Evolutionary conservation across 2,113 vertebrate species (phyloP).

Genomic region (Symphodus melops): DNA sequence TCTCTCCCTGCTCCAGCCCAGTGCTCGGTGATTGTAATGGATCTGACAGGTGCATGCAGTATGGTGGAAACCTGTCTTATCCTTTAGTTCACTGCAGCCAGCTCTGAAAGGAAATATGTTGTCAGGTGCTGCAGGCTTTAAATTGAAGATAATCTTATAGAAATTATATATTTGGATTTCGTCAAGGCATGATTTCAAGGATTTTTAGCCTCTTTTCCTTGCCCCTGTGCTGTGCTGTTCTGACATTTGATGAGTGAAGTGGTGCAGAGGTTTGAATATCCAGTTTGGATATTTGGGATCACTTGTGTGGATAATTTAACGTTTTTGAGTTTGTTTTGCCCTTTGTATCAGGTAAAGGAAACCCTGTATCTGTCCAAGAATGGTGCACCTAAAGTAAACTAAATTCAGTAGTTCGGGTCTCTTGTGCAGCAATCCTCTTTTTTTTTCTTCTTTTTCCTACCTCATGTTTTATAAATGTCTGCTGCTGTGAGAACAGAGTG

Average conservation of each 20-base stretch:
- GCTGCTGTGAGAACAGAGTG: slow-evolving; percentile 21
- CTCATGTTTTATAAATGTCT: slow-evolving; percentile 67
- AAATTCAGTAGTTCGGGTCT: slow-evolving; percentile 1
- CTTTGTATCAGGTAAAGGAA: not conserved
- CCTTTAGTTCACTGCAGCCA: slow-evolving; percentile 50
- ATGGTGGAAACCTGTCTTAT: slow-evolving; percentile 65
- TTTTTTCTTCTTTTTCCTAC: slow-evolving; percentile 16
- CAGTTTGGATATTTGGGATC: not conserved
- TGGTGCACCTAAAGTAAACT: slow-evolving; percentile 30
- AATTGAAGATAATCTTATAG: slow-evolving; percentile 10
- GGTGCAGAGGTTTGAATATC: not conserved
- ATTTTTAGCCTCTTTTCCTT: not conserved
- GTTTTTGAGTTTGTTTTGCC: not conserved
- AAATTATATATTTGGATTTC: slow-evolving; percentile 17
- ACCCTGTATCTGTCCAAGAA: not conserved
- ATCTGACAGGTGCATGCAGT: slow-evolving; percentile 74
- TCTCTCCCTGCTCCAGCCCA: slow-evolving; percentile 20
- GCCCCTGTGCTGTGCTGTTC: not conserved
- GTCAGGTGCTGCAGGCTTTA: slow-evolving; percentile 33
- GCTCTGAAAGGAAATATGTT: slow-evolving; percentile 30
- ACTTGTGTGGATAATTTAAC: not conserved
- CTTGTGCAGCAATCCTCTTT: slow-evolving; percentile 4
- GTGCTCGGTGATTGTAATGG: slow-evolving; percentile 56
- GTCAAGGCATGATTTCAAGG: not conserved
- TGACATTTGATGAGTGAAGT: not conserved